Conservation (phyloP, 1,140 invertebrate genomes). For the Fopius arisanus region DNA sequence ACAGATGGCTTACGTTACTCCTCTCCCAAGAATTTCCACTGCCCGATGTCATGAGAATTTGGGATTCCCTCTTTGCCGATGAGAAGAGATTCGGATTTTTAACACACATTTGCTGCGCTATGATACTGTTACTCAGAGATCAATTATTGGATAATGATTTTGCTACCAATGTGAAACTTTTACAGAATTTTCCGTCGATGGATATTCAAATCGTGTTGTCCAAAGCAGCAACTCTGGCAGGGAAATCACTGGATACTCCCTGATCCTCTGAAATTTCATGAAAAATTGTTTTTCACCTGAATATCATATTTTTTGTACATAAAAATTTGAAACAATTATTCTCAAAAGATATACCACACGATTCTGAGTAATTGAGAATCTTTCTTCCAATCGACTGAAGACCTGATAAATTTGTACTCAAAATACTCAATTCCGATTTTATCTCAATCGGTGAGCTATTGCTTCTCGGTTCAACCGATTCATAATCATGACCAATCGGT, state of each 20-base stretch:
- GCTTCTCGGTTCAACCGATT: no score
- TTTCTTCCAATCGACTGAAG: no score
- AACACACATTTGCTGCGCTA: slow-evolving; percentile 92
- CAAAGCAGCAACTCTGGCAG: slow-evolving; percentile 68
- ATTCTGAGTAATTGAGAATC: no score
- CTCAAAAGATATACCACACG: not conserved
- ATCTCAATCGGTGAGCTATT: no score
- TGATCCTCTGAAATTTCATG: slow-evolving; percentile 2
- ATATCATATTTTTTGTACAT: not conserved
- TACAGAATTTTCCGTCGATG: slow-evolving; percentile 82
- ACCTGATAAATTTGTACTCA: no score
- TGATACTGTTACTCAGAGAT: slow-evolving; percentile 92
- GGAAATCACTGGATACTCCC: slow-evolving; percentile 47
- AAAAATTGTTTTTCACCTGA: not conserved
- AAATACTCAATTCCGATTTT: no score
- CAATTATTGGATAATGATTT: slow-evolving; percentile 88
- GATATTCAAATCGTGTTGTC: slow-evolving; percentile 76
- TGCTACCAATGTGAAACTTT: slow-evolving; percentile 89
- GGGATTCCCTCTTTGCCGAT: slow-evolving; percentile 95
- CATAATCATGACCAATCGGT: no score
- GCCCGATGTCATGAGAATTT: slow-evolving; percentile 94
- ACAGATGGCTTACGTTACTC: slow-evolving; percentile 93
- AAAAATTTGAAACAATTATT: not conserved
- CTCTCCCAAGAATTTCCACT: slow-evolving; percentile 97
- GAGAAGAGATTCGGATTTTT: slow-evolving; percentile 88